phyloP scores from a whole-genome alignment of 2,113 vertebrate species.

The Corydoras sp. region DNA sequence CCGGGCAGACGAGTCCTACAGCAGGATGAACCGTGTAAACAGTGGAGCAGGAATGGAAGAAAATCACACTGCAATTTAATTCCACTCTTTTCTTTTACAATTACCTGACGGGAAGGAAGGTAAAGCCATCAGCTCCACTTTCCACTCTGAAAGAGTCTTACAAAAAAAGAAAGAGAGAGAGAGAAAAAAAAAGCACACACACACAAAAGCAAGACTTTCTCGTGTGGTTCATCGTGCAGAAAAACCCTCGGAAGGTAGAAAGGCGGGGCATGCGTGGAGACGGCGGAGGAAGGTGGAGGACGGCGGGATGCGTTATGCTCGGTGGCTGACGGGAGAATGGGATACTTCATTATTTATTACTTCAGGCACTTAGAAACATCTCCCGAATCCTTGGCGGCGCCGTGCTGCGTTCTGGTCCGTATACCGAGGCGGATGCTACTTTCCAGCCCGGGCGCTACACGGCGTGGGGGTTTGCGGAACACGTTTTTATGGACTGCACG shows the following conservation, averaged over 20 bases:
- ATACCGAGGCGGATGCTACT: conserved; percentile 44
- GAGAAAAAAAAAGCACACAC: no score
- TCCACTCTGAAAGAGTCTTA: not conserved
- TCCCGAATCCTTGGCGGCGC: conserved; percentile 67
- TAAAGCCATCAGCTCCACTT: not conserved
- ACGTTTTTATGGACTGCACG: conserved; percentile 27
- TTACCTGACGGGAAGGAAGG: not conserved
- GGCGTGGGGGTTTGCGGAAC: conserved; percentile 22
- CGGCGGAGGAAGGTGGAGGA: not conserved
- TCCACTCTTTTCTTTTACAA: not conserved
- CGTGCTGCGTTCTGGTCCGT: conserved; percentile 59
- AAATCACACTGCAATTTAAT: conserved; percentile 2
- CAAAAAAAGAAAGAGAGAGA: no score
- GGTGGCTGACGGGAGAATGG: conserved; percentile 19
- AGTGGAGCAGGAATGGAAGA: conserved; percentile 12
- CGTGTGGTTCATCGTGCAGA: conserved; percentile 4
- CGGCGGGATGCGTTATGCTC: conserved; percentile 8
- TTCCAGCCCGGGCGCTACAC: conserved; percentile 42
- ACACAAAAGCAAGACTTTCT: not conserved
- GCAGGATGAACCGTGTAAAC: not conserved
- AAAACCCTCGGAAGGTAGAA: conserved; percentile 16
- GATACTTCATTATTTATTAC: conserved; percentile 41
- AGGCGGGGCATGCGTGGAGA: conserved; percentile 15
- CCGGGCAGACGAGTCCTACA: conserved; percentile 19
- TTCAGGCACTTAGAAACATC: conserved; percentile 73